Percentiles rank a stretch among this genome's conserved stretches.
Evolutionary conservation across 1,140 invertebrate species (phyloP).

Genomic region (Lanistes nyassanus): DNA sequence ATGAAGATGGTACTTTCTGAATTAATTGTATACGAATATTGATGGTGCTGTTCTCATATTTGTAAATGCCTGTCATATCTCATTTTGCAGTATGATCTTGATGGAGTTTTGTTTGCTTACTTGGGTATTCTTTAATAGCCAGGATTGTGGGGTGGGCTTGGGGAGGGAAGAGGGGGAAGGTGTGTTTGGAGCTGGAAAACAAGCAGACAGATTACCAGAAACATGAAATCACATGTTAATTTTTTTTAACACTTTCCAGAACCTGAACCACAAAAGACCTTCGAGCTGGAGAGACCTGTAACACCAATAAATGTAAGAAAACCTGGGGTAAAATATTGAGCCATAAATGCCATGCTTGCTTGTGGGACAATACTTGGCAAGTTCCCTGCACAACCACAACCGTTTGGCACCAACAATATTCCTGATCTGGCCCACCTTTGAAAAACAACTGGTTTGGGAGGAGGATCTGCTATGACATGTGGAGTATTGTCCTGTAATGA

Average conservation of each 20-base stretch:
- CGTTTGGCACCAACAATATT: too few species aligned
- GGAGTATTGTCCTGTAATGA: too few species aligned
- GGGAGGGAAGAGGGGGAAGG: background rate
- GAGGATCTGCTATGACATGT: too few species aligned
- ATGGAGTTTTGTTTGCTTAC: background rate
- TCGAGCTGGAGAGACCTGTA: conserved; percentile 56
- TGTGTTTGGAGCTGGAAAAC: background rate
- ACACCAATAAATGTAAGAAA: conserved; percentile 63
- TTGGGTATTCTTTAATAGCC: background rate
- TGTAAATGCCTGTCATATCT: too few species aligned
- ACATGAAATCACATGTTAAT: background rate
- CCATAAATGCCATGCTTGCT: background rate
- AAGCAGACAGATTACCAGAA: background rate
- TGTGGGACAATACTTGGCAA: too few species aligned
- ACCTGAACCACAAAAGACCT: conserved; percentile 41
- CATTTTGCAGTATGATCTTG: background rate
- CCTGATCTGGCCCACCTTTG: too few species aligned
- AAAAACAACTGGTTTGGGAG: too few species aligned
- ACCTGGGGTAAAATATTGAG: too few species aligned
- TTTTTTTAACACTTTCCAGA: conserved; percentile 22
- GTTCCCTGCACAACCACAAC: too few species aligned
- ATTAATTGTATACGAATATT: background rate
- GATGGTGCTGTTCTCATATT: too few species aligned
- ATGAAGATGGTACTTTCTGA: conserved; percentile 52
- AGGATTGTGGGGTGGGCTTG: background rate